Evolutionary conservation across 2,888 invertebrate species (phyloP).

Genomic region (Morpho helenor): DNA sequence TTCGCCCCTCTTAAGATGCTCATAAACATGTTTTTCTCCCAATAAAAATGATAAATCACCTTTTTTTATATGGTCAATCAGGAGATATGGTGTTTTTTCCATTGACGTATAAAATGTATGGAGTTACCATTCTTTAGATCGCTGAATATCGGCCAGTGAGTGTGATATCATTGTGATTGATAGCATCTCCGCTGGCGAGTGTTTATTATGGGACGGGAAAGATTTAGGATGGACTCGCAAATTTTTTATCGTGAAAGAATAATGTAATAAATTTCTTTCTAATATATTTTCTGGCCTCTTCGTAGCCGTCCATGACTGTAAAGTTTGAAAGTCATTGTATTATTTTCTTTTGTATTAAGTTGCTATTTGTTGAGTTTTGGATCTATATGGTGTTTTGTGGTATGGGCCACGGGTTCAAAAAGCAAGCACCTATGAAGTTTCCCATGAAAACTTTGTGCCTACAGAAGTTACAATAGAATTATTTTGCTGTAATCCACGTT

Average conservation of each 20-base stretch:
- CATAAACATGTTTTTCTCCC: constrained; percentile 80
- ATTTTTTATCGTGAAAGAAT: not conserved
- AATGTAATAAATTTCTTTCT: constrained; percentile 1
- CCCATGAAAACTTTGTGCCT: too few relatives aligned
- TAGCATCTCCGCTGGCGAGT: constrained; percentile 26
- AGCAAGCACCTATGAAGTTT: too few relatives aligned
- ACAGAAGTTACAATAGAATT: too few relatives aligned
- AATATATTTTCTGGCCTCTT: not conserved
- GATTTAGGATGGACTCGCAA: constrained; percentile 10
- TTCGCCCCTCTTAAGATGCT: constrained; percentile 71
- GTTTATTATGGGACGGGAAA: constrained; percentile 13
- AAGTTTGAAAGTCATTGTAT: not conserved
- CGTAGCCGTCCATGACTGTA: not conserved
- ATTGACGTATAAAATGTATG: constrained; percentile 64
- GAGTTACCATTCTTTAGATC: constrained; percentile 40
- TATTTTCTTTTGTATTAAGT: too few relatives aligned
- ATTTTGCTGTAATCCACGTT: too few relatives aligned
- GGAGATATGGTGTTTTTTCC: constrained; percentile 66
- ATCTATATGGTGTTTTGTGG: too few relatives aligned
- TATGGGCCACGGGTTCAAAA: too few relatives aligned
- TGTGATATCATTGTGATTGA: constrained; percentile 40
- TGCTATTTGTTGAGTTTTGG: too few relatives aligned
- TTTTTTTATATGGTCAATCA: constrained; percentile 80
- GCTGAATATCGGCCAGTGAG: constrained; percentile 37
- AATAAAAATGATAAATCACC: constrained; percentile 80